Evolutionary conservation across 2,113 vertebrate genomes (phyloP), one percentile per base, ranked within the genome.

Genomic region (Oxygymnocypris stewartii): DNA sequence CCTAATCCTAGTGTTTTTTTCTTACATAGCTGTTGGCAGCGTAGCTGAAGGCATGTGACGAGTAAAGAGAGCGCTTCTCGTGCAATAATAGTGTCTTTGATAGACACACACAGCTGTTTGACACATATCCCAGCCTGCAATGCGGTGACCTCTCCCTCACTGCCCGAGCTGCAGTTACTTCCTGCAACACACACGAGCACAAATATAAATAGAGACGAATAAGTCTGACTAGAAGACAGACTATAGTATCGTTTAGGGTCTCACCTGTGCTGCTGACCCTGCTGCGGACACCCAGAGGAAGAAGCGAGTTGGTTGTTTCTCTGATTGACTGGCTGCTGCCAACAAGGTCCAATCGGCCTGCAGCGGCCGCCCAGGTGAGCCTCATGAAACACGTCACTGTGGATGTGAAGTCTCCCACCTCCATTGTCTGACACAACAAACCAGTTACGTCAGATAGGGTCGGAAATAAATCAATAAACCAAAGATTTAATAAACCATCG

Each of bases 341-440:
- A 69, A 99, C 97, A 0, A 99, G 96, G 92, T 99, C 98, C 84
- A 99, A 92, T 6, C 97, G 95, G 57, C 98, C 98, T 0, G 97
- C 98, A 47, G 98, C 98, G 0, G 98, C 98, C 8, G 98, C 98
- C 98, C 98, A 99, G 0, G 98, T 98, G 76, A 99, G 93, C 6
- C 98, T 94, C 97, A 99, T 99, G 94, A 99, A 99, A 88, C 98
- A 99, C 85, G 98, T 97, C 85, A 99, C 97, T 0, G 98, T 99
- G 65, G 97, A 97, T 4, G 97, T 99, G 93, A 99, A 99, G 91
- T 99, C 98, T 0, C 92, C 96, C 37, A 98, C 97, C 90, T 99
- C 98, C 98, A 99, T 99, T 1, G 97, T 99, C 98, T 99, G 78
- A 28, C 85, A 12, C n/a, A 37, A 51, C 47, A 59, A 88, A 9